Percentiles rank a stretch among this genome's conserved stretches.
Evolutionary conservation across 2,888 invertebrate species (phyloP).

Genomic region (Drosophila nr. perissopoda): DNA sequence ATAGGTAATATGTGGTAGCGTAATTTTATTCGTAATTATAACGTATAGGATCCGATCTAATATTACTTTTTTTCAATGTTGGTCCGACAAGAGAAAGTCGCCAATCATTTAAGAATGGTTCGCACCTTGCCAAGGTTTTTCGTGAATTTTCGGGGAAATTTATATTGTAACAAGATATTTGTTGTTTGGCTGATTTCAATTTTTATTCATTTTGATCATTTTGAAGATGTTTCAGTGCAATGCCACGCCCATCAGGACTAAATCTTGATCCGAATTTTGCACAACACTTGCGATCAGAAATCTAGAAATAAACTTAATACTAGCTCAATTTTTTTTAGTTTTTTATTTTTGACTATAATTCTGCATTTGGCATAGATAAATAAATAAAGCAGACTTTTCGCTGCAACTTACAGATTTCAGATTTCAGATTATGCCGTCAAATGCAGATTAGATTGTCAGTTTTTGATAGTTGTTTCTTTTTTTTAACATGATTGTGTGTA

Average conservation of each 20-base stretch:
- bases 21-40: no score
- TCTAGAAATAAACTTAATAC: neutral
- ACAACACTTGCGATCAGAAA: neutral
- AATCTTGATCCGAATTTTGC: neutral
- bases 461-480: neutral
- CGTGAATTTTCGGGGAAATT: no score
- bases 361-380: neutral
- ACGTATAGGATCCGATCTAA: no score
- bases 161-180: no score
- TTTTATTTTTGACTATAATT: neutral
- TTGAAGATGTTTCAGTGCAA: no score
- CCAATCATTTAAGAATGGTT: no score
- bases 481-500: neutral
- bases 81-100: no score
- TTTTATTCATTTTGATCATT: no score
- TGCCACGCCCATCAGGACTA: neutral
- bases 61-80: no score
- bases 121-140: neutral
- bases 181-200: no score
- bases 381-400: neutral
- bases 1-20: no score
- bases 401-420: no score
- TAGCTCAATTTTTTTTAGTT: neutral
- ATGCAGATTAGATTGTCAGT: neutral
- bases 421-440: neutral